These are phyloP conservation scores for Melikaiella ostensackeni DNA, from an alignment of 2,888 invertebrate genomes.

Conservation along the genomic window DNA sequence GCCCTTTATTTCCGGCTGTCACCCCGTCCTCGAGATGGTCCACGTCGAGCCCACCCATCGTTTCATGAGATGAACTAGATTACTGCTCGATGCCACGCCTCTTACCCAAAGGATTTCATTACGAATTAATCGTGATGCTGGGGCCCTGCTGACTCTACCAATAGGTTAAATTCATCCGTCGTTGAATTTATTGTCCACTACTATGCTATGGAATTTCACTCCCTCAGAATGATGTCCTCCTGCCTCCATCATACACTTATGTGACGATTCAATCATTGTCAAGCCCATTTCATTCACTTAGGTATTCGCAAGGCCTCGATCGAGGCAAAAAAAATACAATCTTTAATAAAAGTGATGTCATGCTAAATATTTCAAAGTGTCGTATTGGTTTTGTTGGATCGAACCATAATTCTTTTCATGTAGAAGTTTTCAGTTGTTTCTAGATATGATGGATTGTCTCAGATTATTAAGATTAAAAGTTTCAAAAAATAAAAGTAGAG, in stretches of 20 bases:
- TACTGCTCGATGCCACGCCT: constrained; percentile 58
- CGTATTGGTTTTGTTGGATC: background rate
- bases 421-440: constrained; percentile 1
- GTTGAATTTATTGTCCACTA: constrained; percentile 16
- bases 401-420: background rate
- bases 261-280: background rate
- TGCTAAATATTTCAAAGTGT: background rate
- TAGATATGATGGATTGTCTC: background rate
- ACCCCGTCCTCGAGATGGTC: constrained; percentile 53
- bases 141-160: constrained; percentile 31
- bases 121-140: constrained; percentile 67
- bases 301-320: background rate
- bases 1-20: constrained; percentile 54
- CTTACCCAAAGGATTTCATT: constrained; percentile 67
- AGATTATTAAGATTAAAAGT: background rate
- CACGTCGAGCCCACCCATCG: constrained; percentile 47
- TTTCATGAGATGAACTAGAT: constrained; percentile 39
- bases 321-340: background rate
- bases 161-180: constrained; percentile 35
- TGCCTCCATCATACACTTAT: background rate
- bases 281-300: background rate
- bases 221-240: constrained; percentile 2
- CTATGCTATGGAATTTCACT: constrained; percentile 4
- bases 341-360: background rate
- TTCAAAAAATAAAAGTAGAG: too few species aligned